Base-by-base conservation (phyloP, 2,113 vertebrate genomes). In the Syngnathoides biaculeatus region DNA sequence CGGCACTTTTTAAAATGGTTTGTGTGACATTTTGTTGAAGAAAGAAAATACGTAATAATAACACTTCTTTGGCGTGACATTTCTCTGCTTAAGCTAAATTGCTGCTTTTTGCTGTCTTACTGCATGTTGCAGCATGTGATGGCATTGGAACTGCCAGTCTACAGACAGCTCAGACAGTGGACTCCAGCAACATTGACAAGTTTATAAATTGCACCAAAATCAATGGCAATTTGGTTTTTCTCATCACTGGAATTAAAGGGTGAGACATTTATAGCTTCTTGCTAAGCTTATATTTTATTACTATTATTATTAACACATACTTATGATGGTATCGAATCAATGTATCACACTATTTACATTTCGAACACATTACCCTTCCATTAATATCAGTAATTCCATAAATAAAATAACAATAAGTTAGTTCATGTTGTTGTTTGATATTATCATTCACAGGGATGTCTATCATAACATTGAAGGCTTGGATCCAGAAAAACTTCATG, bases 171-270 rank as follows among this genome's bases (percentile, higher is more conserved):
- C 97, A 98, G 88, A 98, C 97, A 0, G 96, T 99, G 72, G 97
- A 99, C 88, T 96, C 96, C 79, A 98, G 92, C 87, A 99, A 99
- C 90, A 98, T 99, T 3, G 97, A 98, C 92, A 97, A 93, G 80
- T 99, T 99, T 86, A 85, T 96, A 78, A 99, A 99, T 92, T 99
- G 97, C 73, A 99, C 97, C 71, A 99, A 99, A 90, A 99, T 99
- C 92, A 99, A 99, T 64, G 97, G 97, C 74, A 99, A 99, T 87
- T 89, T 99, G 71, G 95, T 98, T 79, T 99, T 99, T 80, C 95
- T 99, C 60, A 96, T 98, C 82, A 99, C 96, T 48, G 97, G 97
- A 39, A 99, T 99, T 85, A 96, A 98, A 73, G 97, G 97, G 97
- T 98, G 73, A 94, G 94, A 88, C 64, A 52, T 19, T 50, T 50